These are phyloP conservation scores for Clytia hemisphaerica DNA, from an alignment of 30 jellyfish, hydroid and myxozoan genomes.

Conservation along the genomic window DNA sequence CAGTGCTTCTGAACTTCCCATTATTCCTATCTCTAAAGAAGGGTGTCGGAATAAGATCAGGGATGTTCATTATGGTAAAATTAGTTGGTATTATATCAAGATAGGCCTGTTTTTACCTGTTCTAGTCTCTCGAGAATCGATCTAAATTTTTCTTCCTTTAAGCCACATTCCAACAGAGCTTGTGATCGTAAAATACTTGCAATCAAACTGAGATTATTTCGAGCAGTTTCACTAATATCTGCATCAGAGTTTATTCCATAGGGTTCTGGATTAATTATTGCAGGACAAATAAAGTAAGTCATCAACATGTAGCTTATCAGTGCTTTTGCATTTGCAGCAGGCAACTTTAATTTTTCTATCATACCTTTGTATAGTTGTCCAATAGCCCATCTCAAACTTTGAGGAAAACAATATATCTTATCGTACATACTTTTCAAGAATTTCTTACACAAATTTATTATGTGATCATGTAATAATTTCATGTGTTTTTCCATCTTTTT, in stretches of 20 bases:
- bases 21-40: too few species aligned
- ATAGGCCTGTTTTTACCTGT: slow-evolving; percentile 36
- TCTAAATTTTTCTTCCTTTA: slow-evolving; percentile 60
- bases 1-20: too few species aligned
- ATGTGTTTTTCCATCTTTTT: slow-evolving; percentile 48
- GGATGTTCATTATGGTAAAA: neutral
- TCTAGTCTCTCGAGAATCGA: slow-evolving; percentile 55
- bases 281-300: slow-evolving; percentile 82
- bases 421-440: slow-evolving; percentile 68
- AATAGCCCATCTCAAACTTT: slow-evolving; percentile 67
- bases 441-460: slow-evolving; percentile 48
- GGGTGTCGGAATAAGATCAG: neutral
- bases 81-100: neutral
- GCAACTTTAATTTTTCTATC: slow-evolving; percentile 24
- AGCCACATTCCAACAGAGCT: slow-evolving; percentile 85
- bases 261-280: slow-evolving; percentile 92
- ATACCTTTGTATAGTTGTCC: slow-evolving; percentile 38
- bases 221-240: slow-evolving; percentile 75
- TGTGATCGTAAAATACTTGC: slow-evolving; percentile 81
- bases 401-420: slow-evolving; percentile 81
- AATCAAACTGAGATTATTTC: slow-evolving; percentile 72
- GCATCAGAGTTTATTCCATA: slow-evolving; percentile 95
- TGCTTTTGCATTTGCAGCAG: slow-evolving; percentile 65
- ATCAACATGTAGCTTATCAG: slow-evolving; percentile 74
- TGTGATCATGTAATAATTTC: slow-evolving; percentile 36